Base-by-base conservation (phyloP, 2,888 invertebrate genomes). In the Platycnemis pennipes region DNA sequence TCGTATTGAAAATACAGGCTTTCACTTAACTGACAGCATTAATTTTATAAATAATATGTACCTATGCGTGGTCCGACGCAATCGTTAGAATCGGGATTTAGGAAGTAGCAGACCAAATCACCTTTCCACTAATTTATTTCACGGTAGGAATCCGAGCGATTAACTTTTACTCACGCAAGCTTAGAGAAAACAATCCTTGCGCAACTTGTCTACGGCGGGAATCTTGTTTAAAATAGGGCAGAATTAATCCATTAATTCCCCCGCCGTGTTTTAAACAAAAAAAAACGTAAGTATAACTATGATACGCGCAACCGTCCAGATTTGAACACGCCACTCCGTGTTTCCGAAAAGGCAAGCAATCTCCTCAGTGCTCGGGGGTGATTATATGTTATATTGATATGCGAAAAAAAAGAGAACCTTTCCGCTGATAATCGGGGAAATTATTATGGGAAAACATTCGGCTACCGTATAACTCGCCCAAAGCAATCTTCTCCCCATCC, bases 361-460 rank as follows among this genome's bases (percentile, higher is more conserved):
- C 77, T 37, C 77, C 77, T 37, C 77, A 77, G 13, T 37, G 37
- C 77, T 77, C 16, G 77, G 77, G 77, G 77, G 31, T 77, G 77
- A 77, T 77, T 77, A 77, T 77, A 77, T 77, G 77, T 77, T 77
- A 77, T n/a, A 77, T 77, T 37, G 77, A 77, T 77, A 77, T 77
- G 77, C 77, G 77, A 13, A 77, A 77, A 77, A 77, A 77, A 77
- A 8, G 1, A 7, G 22, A 26, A 7, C 26, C 26, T 37, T 77
- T 77, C 77, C 37, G 77, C 77, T 77, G 77, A 77, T 77, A 77
- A 77, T 77, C 77, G 77, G 77, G 37, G 77, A 37, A 37, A 37
- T 77, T 77, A 77, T 77, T 77, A 77, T 77, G 77, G 5, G 77
- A 37, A 77, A 77, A 77, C 77, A 77, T 77, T 77, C 77, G 77